Conservation (phyloP, 2,113 vertebrate genomes). For the Menura novaehollandiae region DNA sequence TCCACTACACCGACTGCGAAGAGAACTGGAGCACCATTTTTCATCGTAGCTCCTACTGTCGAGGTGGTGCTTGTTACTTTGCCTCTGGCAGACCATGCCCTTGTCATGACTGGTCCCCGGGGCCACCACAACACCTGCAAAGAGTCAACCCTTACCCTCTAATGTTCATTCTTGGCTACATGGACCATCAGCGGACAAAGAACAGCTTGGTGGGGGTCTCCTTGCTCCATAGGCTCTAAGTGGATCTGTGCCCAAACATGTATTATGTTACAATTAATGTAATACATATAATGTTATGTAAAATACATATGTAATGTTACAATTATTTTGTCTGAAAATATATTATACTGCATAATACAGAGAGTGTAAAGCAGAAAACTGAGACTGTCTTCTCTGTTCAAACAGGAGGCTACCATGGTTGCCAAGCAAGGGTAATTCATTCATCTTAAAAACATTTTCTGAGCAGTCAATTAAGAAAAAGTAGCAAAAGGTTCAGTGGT, state of each 20-base stretch:
- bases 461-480: neutral
- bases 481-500: neutral
- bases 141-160: neutral
- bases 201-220: neutral
- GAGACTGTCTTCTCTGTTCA: neutral
- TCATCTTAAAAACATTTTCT: neutral
- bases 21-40: neutral
- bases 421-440: neutral
- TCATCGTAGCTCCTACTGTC: fast-evolving
- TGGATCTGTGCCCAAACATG: neutral
- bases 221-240: neutral
- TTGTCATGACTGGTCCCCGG: neutral
- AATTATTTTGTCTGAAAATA: neutral
- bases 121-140: neutral
- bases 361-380: fast-evolving
- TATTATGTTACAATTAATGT: neutral
- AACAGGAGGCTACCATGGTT: neutral
- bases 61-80: neutral
- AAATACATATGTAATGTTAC: neutral
- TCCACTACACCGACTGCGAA: neutral
- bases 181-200: neutral
- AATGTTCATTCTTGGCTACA: neutral
- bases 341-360: neutral
- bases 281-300: neutral
- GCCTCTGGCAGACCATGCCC: neutral